Evolutionary conservation across 2,797 vertebrate genomes (phyloP).

Genomic region (Tachyglossus aculeatus): DNA sequence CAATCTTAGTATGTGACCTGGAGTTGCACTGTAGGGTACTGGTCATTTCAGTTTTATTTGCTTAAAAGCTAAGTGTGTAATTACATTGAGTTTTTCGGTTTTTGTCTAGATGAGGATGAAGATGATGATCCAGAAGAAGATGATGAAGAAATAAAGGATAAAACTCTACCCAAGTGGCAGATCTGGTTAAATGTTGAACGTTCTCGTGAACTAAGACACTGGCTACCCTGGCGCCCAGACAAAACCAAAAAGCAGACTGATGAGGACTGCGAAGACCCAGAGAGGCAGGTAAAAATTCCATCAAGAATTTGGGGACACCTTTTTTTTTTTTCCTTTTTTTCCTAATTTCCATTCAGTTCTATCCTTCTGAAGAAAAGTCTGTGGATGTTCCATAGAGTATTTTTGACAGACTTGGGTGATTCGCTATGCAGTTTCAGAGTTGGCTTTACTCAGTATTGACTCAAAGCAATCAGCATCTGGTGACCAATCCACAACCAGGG

Average conservation of each 20-base stretch:
- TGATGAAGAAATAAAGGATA: slow-evolving; percentile 87
- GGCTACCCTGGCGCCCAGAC: slow-evolving; percentile 95
- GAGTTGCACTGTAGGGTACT: neutral
- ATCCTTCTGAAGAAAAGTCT: neutral
- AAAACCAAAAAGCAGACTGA: slow-evolving; percentile 87
- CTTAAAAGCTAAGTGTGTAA: neutral
- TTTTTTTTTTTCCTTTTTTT: neutral
- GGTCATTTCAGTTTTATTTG: neutral
- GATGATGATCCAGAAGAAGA: slow-evolving; percentile 83
- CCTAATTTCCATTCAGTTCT: rapidly evolving
- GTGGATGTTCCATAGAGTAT: neutral
- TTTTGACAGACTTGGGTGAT: neutral
- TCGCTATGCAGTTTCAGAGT: too few relatives aligned
- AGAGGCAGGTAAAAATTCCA: slow-evolving; percentile 84
- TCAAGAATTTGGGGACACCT: neutral
- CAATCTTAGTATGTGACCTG: neutral
- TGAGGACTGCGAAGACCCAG: slow-evolving; percentile 96
- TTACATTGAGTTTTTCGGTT: neutral
- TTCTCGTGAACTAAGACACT: slow-evolving; percentile 86
- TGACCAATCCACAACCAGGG: too few relatives aligned
- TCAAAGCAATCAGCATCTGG: too few relatives aligned
- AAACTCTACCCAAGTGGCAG: slow-evolving; percentile 79
- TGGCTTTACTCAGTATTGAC: too few relatives aligned
- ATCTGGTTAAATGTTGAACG: slow-evolving; percentile 89
- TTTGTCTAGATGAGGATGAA: slow-evolving; percentile 77